Evolutionary conservation across 2,888 invertebrate species (phyloP), one percentile per base, ranked within the genome.

Genomic region (Latheticus oryzae): DNA sequence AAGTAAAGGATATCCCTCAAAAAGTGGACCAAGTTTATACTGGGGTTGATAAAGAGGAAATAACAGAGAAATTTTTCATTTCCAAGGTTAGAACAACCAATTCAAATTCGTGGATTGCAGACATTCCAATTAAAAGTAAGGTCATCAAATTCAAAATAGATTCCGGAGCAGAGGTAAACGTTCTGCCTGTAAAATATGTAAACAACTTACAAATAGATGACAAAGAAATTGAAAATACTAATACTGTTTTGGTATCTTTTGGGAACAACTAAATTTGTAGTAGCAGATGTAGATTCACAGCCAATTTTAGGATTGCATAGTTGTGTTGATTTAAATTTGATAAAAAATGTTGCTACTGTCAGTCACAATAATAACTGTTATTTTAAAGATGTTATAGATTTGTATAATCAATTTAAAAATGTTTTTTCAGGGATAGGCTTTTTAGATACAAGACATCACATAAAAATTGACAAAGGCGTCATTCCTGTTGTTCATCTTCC

Each of bases 241-340:
- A n/a, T n/a, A n/a, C n/a, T n/a, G n/a, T n/a, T n/a, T n/a, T n/a
- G n/a, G n/a, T n/a, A n/a, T n/a, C n/a, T n/a, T n/a, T n/a, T n/a
- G n/a, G n/a, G n/a, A n/a, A n/a, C n/a, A n/a, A n/a, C n/a, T 33
- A 35, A 54, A 21, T 54, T 50, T 56, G 17, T 30, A 23, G 28
- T 56, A 17, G 42, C 24, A 5, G 24, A 50, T 42, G 24, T 28
- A 21, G 23, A 38, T 37, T n/a, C 19, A 8, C 28, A 33, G 11
- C n/a, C n/a, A n/a, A n/a, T n/a, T n/a, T n/a, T n/a, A n/a, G n/a
- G n/a, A n/a, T n/a, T n/a, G n/a, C n/a, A n/a, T n/a, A n/a, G n/a
- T n/a, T n/a, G n/a, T 48, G 13, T 16, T 21, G 23, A 13, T 16
- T 13, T 48, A 15, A 38, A 47, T 55, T 35, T 55, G 28, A 37